phyloP scores from a whole-genome alignment of 2,797 vertebrate species.

The Rhinophrynus dorsalis region DNA sequence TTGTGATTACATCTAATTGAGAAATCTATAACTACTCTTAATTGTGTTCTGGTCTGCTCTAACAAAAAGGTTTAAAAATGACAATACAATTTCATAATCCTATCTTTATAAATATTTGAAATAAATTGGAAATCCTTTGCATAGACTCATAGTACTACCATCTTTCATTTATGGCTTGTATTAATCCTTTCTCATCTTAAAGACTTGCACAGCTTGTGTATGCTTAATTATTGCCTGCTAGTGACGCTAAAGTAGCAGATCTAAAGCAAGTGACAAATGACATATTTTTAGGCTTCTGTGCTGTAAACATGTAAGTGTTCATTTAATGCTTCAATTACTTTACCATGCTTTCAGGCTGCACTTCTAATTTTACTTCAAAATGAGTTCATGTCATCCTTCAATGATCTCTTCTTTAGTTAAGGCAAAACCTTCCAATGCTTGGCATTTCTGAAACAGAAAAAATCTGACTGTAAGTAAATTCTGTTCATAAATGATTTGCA shows the following conservation, averaged over 20 bases:
- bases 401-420: constrained; percentile 57
- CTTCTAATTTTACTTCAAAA: constrained; percentile 72
- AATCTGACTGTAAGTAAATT: constrained; percentile 5
- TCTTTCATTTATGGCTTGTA: constrained; percentile 16
- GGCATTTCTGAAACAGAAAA: background rate
- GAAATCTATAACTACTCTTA: constrained; percentile 14
- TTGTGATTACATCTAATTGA: too few relatives aligned
- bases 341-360: constrained; percentile 62
- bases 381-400: constrained; percentile 69
- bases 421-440: constrained; percentile 20
- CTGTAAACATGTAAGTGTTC: constrained; percentile 76
- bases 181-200: constrained; percentile 9
- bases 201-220: constrained; percentile 1
- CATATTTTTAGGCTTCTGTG: constrained; percentile 65
- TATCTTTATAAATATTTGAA: constrained; percentile 35
- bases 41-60: constrained; percentile 4
- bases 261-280: constrained; percentile 59
- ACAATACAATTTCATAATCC: constrained; percentile 25
- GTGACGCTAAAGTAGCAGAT: constrained; percentile 49
- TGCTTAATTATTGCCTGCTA: constrained; percentile 8
- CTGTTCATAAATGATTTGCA: constrained; percentile 8
- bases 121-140: background rate
- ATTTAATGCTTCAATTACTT: constrained; percentile 76
- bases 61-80: constrained; percentile 26
- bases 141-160: background rate